phyloP scores from a whole-genome alignment of 2,113 vertebrate species.

The Phaetusa simplex region DNA sequence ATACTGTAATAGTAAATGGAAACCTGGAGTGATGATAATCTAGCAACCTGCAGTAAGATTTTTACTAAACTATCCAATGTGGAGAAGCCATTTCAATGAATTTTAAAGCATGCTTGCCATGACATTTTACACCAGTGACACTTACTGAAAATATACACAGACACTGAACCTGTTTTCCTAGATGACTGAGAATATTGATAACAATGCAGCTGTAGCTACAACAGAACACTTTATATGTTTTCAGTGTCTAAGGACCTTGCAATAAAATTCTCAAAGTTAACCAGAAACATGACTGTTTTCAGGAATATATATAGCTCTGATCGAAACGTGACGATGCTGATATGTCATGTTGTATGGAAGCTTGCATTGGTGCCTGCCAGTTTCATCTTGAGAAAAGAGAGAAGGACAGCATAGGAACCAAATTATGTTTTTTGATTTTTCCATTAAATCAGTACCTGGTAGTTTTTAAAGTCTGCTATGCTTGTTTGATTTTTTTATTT shows the following conservation, averaged over 20 bases:
- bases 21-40: not conserved
- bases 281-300: not conserved
- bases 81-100: not conserved
- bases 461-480: not conserved
- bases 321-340: not conserved
- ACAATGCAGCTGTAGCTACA: not conserved
- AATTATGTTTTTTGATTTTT: not conserved
- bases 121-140: not conserved
- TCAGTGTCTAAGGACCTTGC: not conserved
- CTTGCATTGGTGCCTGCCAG: not conserved
- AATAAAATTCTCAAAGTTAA: not conserved
- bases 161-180: not conserved
- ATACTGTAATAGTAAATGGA: not conserved
- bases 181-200: not conserved
- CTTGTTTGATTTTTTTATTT: not conserved
- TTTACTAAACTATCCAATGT: not conserved
- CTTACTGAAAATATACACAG: not conserved
- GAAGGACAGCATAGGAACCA: fast-evolving
- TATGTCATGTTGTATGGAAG: not conserved
- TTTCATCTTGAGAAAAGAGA: not conserved
- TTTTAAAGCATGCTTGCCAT: not conserved
- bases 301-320: not conserved
- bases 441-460: not conserved
- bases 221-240: fast-evolving
- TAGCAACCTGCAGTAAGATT: not conserved